phyloP scores from a whole-genome alignment of 2,113 vertebrate genomes.

The pig (Sus scrofa) region DNA sequence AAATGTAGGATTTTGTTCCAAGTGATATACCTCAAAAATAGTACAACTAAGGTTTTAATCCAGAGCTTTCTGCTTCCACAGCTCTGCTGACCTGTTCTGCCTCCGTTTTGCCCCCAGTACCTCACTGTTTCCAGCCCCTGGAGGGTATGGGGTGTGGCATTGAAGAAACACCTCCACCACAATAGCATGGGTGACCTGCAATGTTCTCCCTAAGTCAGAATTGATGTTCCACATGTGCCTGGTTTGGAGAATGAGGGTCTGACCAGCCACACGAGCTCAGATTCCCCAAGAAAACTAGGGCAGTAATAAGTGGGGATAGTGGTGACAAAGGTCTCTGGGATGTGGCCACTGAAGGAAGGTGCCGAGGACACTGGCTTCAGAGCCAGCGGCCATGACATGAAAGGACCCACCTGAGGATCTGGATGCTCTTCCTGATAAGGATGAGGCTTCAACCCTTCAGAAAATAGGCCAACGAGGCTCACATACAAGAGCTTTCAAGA shows the following conservation, averaged over 20 bases:
- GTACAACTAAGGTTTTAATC: neutral
- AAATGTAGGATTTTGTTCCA: neutral
- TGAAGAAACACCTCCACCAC: neutral
- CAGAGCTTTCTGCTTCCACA: neutral
- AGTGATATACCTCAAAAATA: neutral
- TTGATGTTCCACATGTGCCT: neutral
- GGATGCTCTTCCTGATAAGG: neutral
- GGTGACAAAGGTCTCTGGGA: neutral
- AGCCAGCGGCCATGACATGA: neutral
- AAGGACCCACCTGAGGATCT: neutral
- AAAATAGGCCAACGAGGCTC: neutral
- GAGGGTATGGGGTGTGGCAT: neutral
- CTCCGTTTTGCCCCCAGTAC: neutral
- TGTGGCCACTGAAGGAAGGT: neutral
- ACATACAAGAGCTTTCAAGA: neutral
- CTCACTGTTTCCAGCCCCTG: neutral
- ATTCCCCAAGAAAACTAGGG: neutral
- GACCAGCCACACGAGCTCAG: neutral
- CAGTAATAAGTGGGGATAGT: accelerated
- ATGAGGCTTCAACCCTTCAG: neutral
- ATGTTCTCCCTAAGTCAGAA: neutral
- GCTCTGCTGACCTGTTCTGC: neutral
- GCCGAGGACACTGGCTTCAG: neutral
- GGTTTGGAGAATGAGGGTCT: neutral
- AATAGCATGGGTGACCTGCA: neutral